Evolutionary conservation across 2,113 vertebrate species (phyloP), one percentile per base, ranked within the genome.

Genomic region (Zonotrichia leucophrys): DNA sequence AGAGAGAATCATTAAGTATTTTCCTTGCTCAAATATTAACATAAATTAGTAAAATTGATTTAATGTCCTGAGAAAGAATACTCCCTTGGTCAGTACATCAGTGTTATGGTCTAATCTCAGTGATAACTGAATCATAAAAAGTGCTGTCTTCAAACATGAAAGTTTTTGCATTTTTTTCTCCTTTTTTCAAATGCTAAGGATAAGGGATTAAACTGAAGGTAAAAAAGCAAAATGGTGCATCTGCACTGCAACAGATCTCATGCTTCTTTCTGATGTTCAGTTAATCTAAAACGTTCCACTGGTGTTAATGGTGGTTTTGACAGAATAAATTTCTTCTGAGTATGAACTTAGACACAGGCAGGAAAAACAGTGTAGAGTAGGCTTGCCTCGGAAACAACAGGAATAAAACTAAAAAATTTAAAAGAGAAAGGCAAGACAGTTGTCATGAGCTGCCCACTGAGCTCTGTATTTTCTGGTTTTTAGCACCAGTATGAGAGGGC

Each of bases 1-100:
- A 87, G 53, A 92, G 23, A 42, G 68, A 92, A 59, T 83, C 28
- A 68, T 93, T 90, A 88, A 68, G 20, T 75, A 83, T 92, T 96
- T 87, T 90, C 49, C 28, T 30, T 92, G 39, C 68, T 92, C 86
- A 96, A 93, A 92, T 93, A 89, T 93, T 93, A 96, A 72, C 68
- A 87, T 95, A 94, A 93, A 90, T 95, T 95, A 84, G n/a, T 89
- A 89, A 93, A 81, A 89, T 83, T 89, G 35, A 83, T 83, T 85
- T 87, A 47, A 5, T 67, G 55, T 90, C 84, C 82, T 44, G 39
- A 91, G 68, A 92, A 95, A 44, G 23, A 82, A 56, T 42, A 10
- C 14, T 69, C 23, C 27, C 41, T 81, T 63, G 58, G 52, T 84
- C 87, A 20, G 19, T 25, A 47, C 27, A 60, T 53, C 44, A 46